Percentiles rank a stretch among this genome's conserved stretches.
These are phyloP conservation scores for Cichlasoma orientale DNA, from an alignment of 2,797 vertebrate genomes.

Conservation along the genomic window DNA sequence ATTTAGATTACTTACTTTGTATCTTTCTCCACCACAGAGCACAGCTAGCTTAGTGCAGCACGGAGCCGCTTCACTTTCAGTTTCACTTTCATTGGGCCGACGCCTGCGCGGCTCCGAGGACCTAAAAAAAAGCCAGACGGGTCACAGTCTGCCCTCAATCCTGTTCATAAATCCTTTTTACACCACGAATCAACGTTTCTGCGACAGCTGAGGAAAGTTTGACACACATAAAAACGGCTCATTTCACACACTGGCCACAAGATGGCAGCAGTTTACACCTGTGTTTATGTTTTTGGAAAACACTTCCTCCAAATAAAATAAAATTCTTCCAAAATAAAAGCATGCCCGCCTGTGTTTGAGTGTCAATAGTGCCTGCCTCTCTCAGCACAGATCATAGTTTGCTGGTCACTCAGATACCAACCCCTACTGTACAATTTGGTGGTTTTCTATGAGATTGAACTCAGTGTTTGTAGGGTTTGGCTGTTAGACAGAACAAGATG, in stretches of 20 bases:
- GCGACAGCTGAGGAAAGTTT: background rate
- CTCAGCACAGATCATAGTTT: background rate
- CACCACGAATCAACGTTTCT: background rate
- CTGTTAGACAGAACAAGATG: no score
- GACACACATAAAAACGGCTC: background rate
- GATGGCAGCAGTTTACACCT: constrained; percentile 18
- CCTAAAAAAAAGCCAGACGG: background rate
- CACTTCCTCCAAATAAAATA: no score
- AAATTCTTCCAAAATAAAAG: background rate
- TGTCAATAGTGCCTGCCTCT: accelerated
- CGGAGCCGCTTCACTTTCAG: constrained; percentile 1
- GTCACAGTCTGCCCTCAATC: accelerated
- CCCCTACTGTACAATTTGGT: no score
- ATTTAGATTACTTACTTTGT: background rate
- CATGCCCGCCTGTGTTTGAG: background rate
- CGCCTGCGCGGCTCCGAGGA: accelerated
- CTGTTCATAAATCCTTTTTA: background rate
- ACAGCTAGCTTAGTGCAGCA: background rate
- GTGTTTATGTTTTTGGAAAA: background rate
- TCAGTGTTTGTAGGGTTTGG: no score
- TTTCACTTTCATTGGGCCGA: constrained; percentile 48
- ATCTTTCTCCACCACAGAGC: accelerated
- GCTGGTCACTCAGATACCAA: no score
- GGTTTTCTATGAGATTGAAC: no score
- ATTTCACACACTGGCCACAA: background rate